Evolutionary conservation across 2,113 vertebrate genomes (phyloP), one percentile per base, ranked within the genome.

Genomic region (Felis chaus): DNA sequence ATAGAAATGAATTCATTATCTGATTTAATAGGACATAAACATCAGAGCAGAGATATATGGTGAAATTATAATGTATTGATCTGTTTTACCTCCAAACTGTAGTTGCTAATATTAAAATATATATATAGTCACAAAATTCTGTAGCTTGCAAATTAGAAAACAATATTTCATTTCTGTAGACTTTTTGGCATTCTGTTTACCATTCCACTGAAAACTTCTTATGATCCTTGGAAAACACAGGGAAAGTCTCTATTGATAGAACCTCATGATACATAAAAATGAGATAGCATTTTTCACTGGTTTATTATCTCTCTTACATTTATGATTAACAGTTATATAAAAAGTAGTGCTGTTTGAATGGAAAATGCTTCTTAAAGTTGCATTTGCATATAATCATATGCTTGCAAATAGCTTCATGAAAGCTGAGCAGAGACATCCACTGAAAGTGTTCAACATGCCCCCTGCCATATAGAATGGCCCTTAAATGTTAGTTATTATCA

Each of bases 361-460:
- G 48, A 68, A 48, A 29, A 57, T 41, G 76, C 4, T 3, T 0
- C 94, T 95, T 94, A 97, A 86, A 97, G 29, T 68, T 90, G 69
- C 45, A 91, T 73, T 98, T 95, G 86, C 97, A 96, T 98, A 95
- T 65, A 78, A 85, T 93, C 82, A 97, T 36, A 33, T 79, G 89
- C 16, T 87, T 82, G 21, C 96, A 73, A 69, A 97, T 29, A 39
- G 14, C 29, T 82, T 65, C 14, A 31, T 39, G 36, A 89, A 66
- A 73, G 7, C 33, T 25, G 18, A 73, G 41, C 41, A n/a, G n/a
- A n/a, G n/a, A n/a, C 18, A 29, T 18, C 31, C 23, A 55, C 3
- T 76, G 63, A 57, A 45, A 57, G 53, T 79, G 29, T 10, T 69
- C 16, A 29, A 8, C 50, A 4, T 69, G 4, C 15, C 18, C 16